These are phyloP conservation scores for Malaclemys terrapin DNA, from an alignment of 2,113 vertebrate species.

Conservation along the genomic window DNA sequence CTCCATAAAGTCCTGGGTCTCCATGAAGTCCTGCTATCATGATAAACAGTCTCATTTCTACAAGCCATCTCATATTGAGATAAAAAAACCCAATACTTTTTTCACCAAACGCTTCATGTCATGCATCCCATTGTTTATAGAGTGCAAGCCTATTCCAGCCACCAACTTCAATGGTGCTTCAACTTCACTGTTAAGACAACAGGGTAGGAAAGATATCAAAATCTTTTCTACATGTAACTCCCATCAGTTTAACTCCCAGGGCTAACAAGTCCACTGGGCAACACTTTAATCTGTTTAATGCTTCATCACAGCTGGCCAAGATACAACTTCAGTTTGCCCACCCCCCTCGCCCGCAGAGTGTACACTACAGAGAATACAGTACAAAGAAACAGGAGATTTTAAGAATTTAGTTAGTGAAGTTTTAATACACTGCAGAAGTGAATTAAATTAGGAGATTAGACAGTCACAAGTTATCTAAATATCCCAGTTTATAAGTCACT, in stretches of 20 bases:
- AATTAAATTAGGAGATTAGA: background rate
- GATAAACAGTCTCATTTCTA: background rate
- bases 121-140: background rate
- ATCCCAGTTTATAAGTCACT: background rate
- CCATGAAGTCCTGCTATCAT: background rate
- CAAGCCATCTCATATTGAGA: background rate
- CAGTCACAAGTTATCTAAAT: background rate
- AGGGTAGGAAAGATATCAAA: background rate
- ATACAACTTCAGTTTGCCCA: background rate
- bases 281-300: background rate
- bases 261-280: background rate
- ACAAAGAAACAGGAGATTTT: background rate
- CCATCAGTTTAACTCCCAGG: background rate
- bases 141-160: background rate
- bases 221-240: background rate
- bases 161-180: background rate
- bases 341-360: background rate
- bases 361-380: background rate
- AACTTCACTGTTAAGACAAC: background rate
- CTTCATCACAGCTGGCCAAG: background rate
- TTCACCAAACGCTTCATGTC: background rate
- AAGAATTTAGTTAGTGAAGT: background rate
- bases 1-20: background rate
- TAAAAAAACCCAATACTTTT: background rate
- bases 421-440: background rate